A percentile compares a stretch with the other conserved stretches of the same genome.
These are phyloP conservation scores for Myxocyprinus asiaticus DNA, from an alignment of 2,113 vertebrate genomes.

Conservation along the genomic window DNA sequence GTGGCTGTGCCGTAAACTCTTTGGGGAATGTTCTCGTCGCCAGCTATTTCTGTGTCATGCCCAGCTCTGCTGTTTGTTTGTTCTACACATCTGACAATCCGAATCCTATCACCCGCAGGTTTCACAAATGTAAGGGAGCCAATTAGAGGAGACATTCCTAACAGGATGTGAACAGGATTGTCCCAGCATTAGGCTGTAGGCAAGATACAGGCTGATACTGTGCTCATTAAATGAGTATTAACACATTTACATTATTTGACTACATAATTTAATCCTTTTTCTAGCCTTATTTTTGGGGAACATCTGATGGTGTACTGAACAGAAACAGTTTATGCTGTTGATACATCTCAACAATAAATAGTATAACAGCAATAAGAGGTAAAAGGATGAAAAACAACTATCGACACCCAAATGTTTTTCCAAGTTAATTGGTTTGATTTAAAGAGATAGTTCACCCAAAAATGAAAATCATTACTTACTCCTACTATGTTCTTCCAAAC, in stretches of 20 bases:
- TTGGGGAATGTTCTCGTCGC: constrained; percentile 20
- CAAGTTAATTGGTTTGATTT: no score
- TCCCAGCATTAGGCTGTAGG: constrained; percentile 10
- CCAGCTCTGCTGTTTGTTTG: constrained; percentile 49
- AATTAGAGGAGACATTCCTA: constrained; percentile 58
- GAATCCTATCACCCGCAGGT: constrained; percentile 57
- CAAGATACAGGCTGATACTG: constrained; percentile 11
- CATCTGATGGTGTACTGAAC: no score
- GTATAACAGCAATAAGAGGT: not conserved
- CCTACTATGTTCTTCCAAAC: no score
- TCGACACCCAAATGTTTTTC: no score
- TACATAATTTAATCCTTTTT: not conserved
- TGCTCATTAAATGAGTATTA: not conserved
- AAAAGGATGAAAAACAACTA: no score
- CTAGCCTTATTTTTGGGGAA: no score
- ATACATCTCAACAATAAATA: not conserved
- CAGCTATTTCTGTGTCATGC: constrained; percentile 47
- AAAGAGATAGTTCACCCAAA: no score
- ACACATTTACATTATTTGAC: not conserved
- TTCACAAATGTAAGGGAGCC: constrained; percentile 56
- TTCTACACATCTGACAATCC: constrained; percentile 54
- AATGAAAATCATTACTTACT: no score
- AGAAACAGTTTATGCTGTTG: not conserved
- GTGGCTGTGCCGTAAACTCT: constrained; percentile 23
- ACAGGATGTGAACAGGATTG: constrained; percentile 50